phyloP scores from a whole-genome alignment of 1,140 invertebrate species.

The Scaptomyza hsui region DNA sequence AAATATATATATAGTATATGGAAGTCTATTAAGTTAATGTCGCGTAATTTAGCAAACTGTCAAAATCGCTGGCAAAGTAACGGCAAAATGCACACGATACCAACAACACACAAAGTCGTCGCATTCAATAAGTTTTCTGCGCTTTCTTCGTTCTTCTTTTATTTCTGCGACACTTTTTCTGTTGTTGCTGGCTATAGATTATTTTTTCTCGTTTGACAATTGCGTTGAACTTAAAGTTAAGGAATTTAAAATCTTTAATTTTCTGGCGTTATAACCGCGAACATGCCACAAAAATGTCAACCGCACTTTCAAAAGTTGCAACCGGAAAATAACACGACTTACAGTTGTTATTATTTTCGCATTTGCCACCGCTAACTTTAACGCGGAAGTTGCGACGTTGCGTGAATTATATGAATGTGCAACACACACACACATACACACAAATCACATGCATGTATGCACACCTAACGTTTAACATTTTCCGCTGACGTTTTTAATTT shows the following conservation, averaged over 20 bases:
- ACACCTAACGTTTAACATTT: slow-evolving; percentile 15
- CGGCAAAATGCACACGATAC: slow-evolving; percentile 67
- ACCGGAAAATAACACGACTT: slow-evolving; percentile 43
- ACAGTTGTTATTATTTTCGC: slow-evolving; percentile 48
- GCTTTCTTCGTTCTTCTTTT: slow-evolving; percentile 2
- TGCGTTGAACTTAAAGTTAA: slow-evolving; percentile 23
- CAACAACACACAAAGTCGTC: slow-evolving; percentile 18
- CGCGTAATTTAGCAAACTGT: slow-evolving; percentile 80
- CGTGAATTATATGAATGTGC: slow-evolving; percentile 33
- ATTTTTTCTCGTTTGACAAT: slow-evolving; percentile 22
- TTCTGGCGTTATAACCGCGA: slow-evolving; percentile 6
- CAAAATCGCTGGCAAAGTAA: slow-evolving; percentile 61
- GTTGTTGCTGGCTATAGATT: slow-evolving; percentile 10
- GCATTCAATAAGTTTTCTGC: slow-evolving; percentile 64
- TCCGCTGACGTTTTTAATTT: slow-evolving; percentile 27
- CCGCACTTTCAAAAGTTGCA: slow-evolving; percentile 24
- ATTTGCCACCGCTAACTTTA: slow-evolving; percentile 29
- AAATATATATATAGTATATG: slow-evolving; percentile 54
- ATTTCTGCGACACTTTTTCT: slow-evolving; percentile 10
- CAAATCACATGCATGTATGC: slow-evolving; percentile 3
- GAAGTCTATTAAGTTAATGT: slow-evolving; percentile 80
- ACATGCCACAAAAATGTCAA: slow-evolving; percentile 36
- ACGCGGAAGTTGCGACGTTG: slow-evolving; percentile 33
- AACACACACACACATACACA: slow-evolving; percentile 4
- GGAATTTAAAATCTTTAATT: slow-evolving; percentile 14